Conservation (phyloP, 2,888 invertebrate species). For the Eristalis arbustorum region DNA sequence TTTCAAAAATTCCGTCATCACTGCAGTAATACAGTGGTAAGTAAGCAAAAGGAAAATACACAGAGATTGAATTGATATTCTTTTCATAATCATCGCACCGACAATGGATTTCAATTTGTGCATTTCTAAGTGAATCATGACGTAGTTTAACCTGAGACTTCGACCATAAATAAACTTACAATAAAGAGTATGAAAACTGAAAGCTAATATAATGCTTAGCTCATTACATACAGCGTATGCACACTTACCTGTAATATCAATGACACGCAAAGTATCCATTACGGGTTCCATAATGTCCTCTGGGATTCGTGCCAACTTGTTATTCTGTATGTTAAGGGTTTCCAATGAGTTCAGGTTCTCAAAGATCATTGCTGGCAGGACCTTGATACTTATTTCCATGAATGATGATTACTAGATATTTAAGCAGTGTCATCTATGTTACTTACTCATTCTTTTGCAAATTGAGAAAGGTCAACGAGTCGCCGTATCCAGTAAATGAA, state of each 20-base stretch:
- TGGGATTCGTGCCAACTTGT: slow-evolving; percentile 90
- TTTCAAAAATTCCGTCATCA: no score
- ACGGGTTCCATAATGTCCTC: slow-evolving; percentile 95
- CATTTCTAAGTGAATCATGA: not conserved
- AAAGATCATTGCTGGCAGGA: slow-evolving; percentile 90
- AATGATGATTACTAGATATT: not conserved
- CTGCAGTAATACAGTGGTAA: no score
- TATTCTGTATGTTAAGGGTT: slow-evolving; percentile 92
- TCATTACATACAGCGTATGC: no score
- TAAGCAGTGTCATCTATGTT: not conserved
- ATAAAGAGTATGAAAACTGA: not conserved
- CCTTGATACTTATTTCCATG: slow-evolving; percentile 86
- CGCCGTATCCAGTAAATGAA: slow-evolving; percentile 93
- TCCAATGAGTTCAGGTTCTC: slow-evolving; percentile 94
- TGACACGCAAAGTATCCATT: slow-evolving; percentile 90
- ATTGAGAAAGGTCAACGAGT: slow-evolving; percentile 95
- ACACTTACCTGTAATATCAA: slow-evolving; percentile 91
- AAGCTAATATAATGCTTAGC: not conserved
- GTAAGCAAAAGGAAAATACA: not conserved
- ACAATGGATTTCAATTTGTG: not conserved
- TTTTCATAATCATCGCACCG: not conserved
- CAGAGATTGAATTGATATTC: not conserved
- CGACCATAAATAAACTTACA: not conserved
- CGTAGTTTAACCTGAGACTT: not conserved
- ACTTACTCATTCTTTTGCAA: slow-evolving; percentile 94